Evolutionary conservation across 1,140 invertebrate species (phyloP).

Genomic region (Drosophila trapezifrons): DNA sequence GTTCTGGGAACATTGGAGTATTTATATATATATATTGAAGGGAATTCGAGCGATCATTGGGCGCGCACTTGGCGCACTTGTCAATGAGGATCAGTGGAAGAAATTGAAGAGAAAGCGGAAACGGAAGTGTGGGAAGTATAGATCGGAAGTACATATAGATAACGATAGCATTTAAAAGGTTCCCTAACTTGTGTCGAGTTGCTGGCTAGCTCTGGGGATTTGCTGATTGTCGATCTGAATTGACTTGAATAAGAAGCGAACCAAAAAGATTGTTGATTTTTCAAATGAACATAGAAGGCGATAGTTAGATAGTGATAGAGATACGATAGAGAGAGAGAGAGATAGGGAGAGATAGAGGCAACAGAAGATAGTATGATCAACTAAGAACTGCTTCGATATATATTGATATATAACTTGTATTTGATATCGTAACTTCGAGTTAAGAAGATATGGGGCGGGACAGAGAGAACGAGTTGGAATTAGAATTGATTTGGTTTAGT

Average conservation of each 20-base stretch:
- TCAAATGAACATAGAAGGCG: constrained; percentile 49
- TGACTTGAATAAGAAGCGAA: constrained; percentile 53
- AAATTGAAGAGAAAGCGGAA: constrained; percentile 46
- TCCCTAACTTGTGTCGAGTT: constrained; percentile 49
- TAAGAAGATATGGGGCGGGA: constrained; percentile 60
- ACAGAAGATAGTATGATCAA: constrained; percentile 75
- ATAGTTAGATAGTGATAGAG: constrained; percentile 52
- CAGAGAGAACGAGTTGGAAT: constrained; percentile 61
- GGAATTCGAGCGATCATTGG: constrained; percentile 52
- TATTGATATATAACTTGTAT: constrained; percentile 47
- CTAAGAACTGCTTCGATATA: constrained; percentile 76
- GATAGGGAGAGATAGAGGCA: constrained; percentile 57
- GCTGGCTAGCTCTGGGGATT: constrained; percentile 27
- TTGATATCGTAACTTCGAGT: constrained; percentile 67
- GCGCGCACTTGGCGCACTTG: not conserved
- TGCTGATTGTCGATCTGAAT: constrained; percentile 36
- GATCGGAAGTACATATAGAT: constrained; percentile 65
- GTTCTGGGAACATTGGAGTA: constrained; percentile 38
- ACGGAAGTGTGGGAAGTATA: constrained; percentile 40
- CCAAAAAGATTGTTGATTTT: constrained; percentile 55
- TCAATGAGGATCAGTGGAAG: constrained; percentile 12
- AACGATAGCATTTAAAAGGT: constrained; percentile 84
- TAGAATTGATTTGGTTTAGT: constrained; percentile 54
- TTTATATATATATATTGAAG: constrained; percentile 52
- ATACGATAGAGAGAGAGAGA: constrained; percentile 46